Percentiles rank a stretch among this genome's conserved stretches.
Evolutionary conservation across 2,797 vertebrate species (phyloP).

Genomic region (Erethizon dorsatum): DNA sequence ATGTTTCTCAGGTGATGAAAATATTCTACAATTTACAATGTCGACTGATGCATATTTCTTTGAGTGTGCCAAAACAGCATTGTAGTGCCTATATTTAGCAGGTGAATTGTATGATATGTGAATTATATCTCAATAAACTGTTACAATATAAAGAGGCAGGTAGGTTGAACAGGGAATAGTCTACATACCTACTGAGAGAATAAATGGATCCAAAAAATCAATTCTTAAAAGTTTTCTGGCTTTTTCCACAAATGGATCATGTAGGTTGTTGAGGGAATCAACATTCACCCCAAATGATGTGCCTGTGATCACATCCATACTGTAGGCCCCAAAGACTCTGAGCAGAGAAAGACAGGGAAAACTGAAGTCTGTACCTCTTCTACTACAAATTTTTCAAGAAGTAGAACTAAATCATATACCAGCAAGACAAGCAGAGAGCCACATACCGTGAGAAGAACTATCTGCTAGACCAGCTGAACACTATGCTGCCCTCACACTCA

Average conservation of each 20-base stretch:
- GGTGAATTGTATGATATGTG: background rate
- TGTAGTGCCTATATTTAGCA: background rate
- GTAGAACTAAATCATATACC: background rate
- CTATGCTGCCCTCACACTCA: background rate
- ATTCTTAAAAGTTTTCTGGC: slow-evolving; percentile 91
- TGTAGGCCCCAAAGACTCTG: slow-evolving; percentile 91
- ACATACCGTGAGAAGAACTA: background rate
- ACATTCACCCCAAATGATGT: slow-evolving; percentile 92
- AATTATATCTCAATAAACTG: background rate
- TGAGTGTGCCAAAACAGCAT: background rate
- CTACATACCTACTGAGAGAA: slow-evolving; percentile 84
- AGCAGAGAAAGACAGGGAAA: background rate
- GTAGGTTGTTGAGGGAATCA: slow-evolving; percentile 92
- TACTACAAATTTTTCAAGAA: background rate
- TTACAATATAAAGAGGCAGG: background rate
- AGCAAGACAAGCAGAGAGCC: background rate
- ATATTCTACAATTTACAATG: background rate
- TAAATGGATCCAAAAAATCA: slow-evolving; percentile 84
- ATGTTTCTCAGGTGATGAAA: background rate
- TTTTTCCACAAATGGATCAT: slow-evolving; percentile 91
- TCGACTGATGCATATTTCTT: background rate
- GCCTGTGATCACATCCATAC: slow-evolving; percentile 92
- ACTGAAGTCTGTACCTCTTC: background rate
- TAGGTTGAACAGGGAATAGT: background rate
- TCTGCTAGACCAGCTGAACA: background rate